phyloP scores from a whole-genome alignment of 2,888 invertebrate genomes.

The Xanthorhoe designata region DNA sequence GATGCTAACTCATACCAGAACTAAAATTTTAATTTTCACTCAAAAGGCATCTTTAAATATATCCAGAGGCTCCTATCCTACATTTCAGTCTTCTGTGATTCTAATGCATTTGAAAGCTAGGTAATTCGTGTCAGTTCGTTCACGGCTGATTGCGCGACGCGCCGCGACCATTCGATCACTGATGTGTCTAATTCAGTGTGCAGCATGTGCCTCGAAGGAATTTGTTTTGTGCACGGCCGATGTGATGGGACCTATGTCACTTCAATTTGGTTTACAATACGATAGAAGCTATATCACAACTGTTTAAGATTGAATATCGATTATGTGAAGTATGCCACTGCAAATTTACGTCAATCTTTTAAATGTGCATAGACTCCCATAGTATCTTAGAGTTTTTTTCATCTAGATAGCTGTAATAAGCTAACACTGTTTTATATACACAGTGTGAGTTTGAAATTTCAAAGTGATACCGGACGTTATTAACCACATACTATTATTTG shows the following conservation, averaged over 20 bases:
- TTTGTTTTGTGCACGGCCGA: constrained; percentile 75
- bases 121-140: constrained; percentile 51
- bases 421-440: background rate
- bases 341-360: background rate
- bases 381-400: background rate
- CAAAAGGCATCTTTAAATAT: background rate
- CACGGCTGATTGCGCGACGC: constrained; percentile 65
- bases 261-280: constrained; percentile 9
- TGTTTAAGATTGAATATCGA: background rate
- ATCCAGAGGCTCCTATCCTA: background rate
- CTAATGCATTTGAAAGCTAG: constrained; percentile 20
- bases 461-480: constrained; percentile 9
- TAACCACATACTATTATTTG: constrained; percentile 12
- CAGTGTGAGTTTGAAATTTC: background rate
- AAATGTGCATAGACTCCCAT: background rate
- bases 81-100: background rate
- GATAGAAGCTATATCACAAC: constrained; percentile 5
- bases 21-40: too few relatives aligned
- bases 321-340: background rate
- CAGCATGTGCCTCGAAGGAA: constrained; percentile 77
- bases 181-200: constrained; percentile 81
- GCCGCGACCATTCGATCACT: constrained; percentile 71
- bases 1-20: too few relatives aligned
- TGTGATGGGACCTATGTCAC: constrained; percentile 38
- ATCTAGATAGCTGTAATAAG: background rate